These are phyloP conservation scores for Drosophila subpulchrella DNA, from an alignment of 1,140 invertebrate genomes.

Conservation along the genomic window DNA sequence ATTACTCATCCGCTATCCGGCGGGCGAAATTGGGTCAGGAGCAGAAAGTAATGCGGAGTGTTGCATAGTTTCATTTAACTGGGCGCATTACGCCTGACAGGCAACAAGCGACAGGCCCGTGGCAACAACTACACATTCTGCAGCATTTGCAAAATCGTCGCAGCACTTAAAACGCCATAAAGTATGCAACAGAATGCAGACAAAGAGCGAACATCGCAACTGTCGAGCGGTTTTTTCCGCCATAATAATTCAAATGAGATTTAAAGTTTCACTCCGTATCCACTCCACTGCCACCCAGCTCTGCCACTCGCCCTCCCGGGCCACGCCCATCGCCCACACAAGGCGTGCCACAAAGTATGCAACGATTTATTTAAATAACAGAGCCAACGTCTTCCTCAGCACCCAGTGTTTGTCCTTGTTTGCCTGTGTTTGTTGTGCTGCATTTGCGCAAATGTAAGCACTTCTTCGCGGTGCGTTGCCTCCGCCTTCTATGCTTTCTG, in stretches of 20 bases:
- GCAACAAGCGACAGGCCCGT: conserved; percentile 51
- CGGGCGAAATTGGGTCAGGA: conserved; percentile 48
- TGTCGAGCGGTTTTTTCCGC: conserved; percentile 61
- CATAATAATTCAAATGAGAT: conserved; percentile 82
- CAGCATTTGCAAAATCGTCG: conserved; percentile 50
- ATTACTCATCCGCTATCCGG: conserved; percentile 30
- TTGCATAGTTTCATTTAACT: conserved; percentile 25
- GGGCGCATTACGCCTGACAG: conserved; percentile 50
- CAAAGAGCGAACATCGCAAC: conserved; percentile 58
- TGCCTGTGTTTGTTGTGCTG: conserved; percentile 35
- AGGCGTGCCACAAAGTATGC: conserved; percentile 69
- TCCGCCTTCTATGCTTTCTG: not conserved
- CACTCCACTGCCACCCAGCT: not conserved
- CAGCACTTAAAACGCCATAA: conserved; percentile 75
- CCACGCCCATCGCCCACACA: conserved; percentile 3
- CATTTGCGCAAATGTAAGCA: conserved; percentile 72
- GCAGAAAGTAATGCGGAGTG: conserved; percentile 33
- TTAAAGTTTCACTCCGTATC: conserved; percentile 57
- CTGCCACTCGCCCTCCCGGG: too few relatives aligned
- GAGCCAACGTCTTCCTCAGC: conserved; percentile 61
- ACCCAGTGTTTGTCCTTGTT: conserved; percentile 28
- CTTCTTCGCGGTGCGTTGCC: conserved; percentile 37
- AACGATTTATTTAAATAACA: conserved; percentile 81
- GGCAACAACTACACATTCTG: conserved; percentile 54
- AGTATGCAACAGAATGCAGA: conserved; percentile 71